Evolutionary conservation across 2,113 vertebrate species (phyloP).

Genomic region (Lagopus muta): DNA sequence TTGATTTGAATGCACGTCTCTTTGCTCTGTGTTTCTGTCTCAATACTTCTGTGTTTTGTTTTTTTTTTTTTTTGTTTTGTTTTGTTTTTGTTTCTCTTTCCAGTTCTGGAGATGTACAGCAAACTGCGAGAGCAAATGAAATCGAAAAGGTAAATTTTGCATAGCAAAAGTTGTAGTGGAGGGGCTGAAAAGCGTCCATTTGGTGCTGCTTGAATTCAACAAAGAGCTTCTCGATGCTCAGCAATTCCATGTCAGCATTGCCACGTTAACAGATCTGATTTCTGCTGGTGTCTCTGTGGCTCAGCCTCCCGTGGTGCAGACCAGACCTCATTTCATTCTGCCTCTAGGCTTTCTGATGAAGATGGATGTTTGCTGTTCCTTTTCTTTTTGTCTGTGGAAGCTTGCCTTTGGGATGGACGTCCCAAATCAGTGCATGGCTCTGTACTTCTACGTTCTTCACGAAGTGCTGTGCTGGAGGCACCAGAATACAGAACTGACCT

Average conservation of each 20-base stretch:
- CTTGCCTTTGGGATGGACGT: accelerated
- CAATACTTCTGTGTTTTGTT: background rate
- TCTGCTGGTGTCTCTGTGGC: background rate
- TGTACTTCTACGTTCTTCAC: accelerated
- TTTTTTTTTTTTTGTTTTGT: background rate
- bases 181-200: accelerated
- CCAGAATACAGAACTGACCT: accelerated
- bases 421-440: accelerated
- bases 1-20: background rate
- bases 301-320: background rate
- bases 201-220: background rate
- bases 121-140: conserved; percentile 96
- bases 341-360: background rate
- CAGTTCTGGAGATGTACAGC: conserved; percentile 98
- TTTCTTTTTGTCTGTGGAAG: too few relatives aligned
- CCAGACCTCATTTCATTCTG: accelerated
- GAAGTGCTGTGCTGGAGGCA: accelerated
- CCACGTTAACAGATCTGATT: accelerated
- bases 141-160: conserved; percentile 86
- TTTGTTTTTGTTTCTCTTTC: conserved; percentile 26
- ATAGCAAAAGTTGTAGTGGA: accelerated
- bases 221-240: background rate
- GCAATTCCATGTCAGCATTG: background rate
- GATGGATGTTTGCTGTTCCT: background rate
- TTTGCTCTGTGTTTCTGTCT: background rate